Base-by-base conservation (phyloP, 2,888 invertebrate genomes). In the Apodemia hepburni region DNA sequence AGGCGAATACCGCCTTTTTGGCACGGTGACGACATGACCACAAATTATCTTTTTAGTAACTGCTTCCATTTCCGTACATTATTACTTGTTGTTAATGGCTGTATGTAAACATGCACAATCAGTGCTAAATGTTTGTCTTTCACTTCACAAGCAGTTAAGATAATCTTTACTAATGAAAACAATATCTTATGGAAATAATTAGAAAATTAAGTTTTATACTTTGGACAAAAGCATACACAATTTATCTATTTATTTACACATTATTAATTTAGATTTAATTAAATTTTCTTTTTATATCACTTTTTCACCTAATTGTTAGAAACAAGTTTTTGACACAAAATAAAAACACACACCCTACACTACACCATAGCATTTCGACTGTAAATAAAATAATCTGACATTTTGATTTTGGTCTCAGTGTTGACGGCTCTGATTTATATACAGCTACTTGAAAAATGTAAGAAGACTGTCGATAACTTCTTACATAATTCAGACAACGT, bases 1-100 rank as follows among this genome's bases (percentile, higher is more conserved):
- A 95, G 88, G 67, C 93, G 92, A 80, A 93, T 87, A 78, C 93
- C 93, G 77, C 92, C 86, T 79, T 88, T 91, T 73, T 84, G 84
- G 77, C 91, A 91, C 70, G 90, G 85, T 68, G 78, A 75, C 72
- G 88, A 84, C 89, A 86, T 88, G 71, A 75, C 47, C 62, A 65
- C 66, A 74, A 75, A 74, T 69, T 66, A 70, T 70, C 57, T 66
- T 68, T 68, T 79, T 74, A 81, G 65, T 67, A 76, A 68, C 65
- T 75, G 76, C 74, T 76, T 78, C 78, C 84, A 85, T 87, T 70
- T 76, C 79, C 77, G 27, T 15, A 15, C 54, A 54, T 54, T 29
- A 27, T 54, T 54, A 27, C 15, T 27, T 27, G 27, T 15, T 2
- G 11, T 27, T 27, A 27, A 54, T 3, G 27, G 27, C 27, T 27